Percentiles rank a stretch among this genome's conserved stretches.
Conservation (phyloP, 1,140 invertebrate species). For the Leptinotarsa undecemlineata region DNA sequence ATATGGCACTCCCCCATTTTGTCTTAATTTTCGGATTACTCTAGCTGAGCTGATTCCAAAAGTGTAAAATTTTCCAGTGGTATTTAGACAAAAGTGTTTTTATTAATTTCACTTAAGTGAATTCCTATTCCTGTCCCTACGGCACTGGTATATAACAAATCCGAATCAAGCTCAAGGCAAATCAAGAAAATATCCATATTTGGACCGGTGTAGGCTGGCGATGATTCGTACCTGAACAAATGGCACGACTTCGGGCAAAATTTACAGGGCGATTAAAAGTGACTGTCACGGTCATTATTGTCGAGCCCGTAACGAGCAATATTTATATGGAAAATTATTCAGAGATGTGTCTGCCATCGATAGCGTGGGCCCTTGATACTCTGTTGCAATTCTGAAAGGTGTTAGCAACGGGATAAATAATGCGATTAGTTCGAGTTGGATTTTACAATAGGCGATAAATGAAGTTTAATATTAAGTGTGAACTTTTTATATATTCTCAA, state of each 20-base stretch:
- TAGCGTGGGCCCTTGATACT: background rate
- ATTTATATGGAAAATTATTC: slow-evolving; percentile 6
- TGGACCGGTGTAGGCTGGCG: slow-evolving; percentile 8
- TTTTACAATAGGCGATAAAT: slow-evolving; percentile 5
- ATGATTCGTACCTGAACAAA: slow-evolving; percentile 20
- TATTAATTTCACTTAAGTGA: too few species aligned
- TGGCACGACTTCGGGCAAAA: background rate
- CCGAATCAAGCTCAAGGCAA: background rate
- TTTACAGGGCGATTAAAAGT: slow-evolving; percentile 7
- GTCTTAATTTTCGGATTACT: too few species aligned
- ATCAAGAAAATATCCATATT: slow-evolving; percentile 16
- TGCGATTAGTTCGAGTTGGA: slow-evolving; percentile 8
- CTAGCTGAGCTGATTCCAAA: too few species aligned
- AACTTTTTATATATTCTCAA: background rate
- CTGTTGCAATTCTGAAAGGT: slow-evolving; percentile 7
- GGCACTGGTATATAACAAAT: background rate
- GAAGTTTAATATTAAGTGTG: background rate
- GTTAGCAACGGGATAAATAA: slow-evolving; percentile 4
- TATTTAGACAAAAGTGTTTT: too few species aligned
- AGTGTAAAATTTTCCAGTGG: too few species aligned
- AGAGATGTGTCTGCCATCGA: slow-evolving; percentile 4
- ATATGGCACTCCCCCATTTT: too few species aligned
- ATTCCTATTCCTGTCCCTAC: background rate
- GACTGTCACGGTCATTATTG: background rate
- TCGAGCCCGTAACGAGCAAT: slow-evolving; percentile 9